Conservation (phyloP, 2,888 invertebrate species). For the Salticus scenicus region DNA sequence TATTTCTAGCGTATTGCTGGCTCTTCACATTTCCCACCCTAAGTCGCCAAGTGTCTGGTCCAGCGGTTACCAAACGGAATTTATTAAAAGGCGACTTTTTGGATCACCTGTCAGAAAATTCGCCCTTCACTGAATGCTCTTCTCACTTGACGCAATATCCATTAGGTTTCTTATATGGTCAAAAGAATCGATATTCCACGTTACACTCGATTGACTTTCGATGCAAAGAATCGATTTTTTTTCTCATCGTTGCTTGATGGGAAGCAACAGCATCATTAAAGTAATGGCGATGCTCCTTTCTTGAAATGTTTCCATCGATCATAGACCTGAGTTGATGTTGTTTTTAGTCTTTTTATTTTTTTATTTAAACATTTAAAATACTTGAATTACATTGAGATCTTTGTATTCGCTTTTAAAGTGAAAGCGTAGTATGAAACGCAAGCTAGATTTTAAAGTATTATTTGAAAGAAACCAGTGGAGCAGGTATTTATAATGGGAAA, state of each 20-base stretch:
- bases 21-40: not conserved
- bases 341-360: not conserved
- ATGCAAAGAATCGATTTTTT: conserved; percentile 6
- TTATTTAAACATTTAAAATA: not conserved
- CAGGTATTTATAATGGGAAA: no score
- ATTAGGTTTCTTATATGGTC: conserved; percentile 17
- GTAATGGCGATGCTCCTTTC: not conserved
- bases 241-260: not conserved
- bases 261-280: conserved; percentile 11
- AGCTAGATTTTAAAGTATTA: no score
- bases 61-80: not conserved
- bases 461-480: no score
- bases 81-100: not conserved
- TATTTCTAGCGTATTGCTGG: not conserved
- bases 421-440: no score
- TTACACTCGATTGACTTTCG: conserved; percentile 5
- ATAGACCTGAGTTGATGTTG: not conserved
- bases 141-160: conserved; percentile 6
- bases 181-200: conserved; percentile 13
- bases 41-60: not conserved
- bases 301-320: not conserved
- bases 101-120: conserved; percentile 1
- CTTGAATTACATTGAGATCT: not conserved
- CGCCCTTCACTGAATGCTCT: not conserved
- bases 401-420: no score